Evolutionary conservation across 1,140 invertebrate genomes (phyloP), one percentile per base, ranked within the genome.

Genomic region (Orchesella cincta): DNA sequence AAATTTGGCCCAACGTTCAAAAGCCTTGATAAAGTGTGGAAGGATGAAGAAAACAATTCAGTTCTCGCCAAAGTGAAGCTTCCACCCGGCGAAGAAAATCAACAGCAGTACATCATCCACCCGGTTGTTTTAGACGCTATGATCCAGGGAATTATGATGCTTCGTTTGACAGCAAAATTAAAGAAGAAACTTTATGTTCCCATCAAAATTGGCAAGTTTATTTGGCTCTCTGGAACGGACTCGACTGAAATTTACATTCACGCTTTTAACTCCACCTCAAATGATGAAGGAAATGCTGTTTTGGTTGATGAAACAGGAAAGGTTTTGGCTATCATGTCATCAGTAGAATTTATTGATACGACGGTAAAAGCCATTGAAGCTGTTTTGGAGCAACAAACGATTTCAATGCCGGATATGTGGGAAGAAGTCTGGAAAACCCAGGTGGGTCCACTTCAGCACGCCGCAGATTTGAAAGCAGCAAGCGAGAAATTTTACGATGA

Each of bases 101-200:
- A 36, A 72, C 23, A 52, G 0, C 52, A 20, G 76, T 79, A 79
- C 46, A 73, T 75, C 5, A 34, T 57, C 0, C 78, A 79, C 33
- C 78, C 78, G 0, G 35, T 76, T 0, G 23, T 79, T 2, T n/a
- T 76, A 28, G 78, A 79, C 31, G 78, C 75, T 0, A 79, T 79
- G 71, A 76, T 79, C 54, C 78, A 79, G 39, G 54, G 71, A 5
- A 70, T 52, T 35, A 2, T 39, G 70, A 18, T 57, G 3, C 54
- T 18, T 26, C 12, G 54, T 8, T 3, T n/a, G 54, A 8, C 14
- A 57, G 12, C 12, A 67, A 29, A 3, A 67, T 8, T 12, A 67
- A 67, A 31, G 62, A 67, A 67, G 62, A 67, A 33, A 29, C 29
- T 67, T 3, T 12, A 12, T 3, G 62, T 67, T 29, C 62, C 62